Base-by-base conservation (phyloP, 2,113 vertebrate species). In the Corydoras maculifer region DNA sequence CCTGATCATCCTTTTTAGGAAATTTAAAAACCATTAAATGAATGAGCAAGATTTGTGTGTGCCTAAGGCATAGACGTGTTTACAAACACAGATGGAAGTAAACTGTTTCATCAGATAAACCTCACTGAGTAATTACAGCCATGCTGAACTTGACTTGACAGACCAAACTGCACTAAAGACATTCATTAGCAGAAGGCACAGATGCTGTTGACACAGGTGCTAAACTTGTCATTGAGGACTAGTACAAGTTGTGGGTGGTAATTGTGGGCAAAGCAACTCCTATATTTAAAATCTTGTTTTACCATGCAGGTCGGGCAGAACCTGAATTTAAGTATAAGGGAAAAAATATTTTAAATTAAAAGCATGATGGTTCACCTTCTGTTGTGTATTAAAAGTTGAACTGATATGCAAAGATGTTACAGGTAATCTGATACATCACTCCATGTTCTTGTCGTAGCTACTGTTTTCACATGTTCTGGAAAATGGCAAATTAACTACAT, bases 131-230 rank as follows among this genome's bases (percentile, higher is more conserved):
- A 81, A 84, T 81, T 85, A 80, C 70, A 76, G 75, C 69, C 69
- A 74, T 79, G 70, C 60, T 67, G 71, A 63, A 79, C 80, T 68
- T 69, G 18, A 78, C 78, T 58, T 62, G 75, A 79, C 71, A 65
- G 59, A 43, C 30, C 70, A 76, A 59, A 70, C 68, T 70, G 51
- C 32, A 67, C 69, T 25, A 25, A 75, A 79, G 70, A 73, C 79
- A 69, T 70, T 82, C 66, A 81, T 84, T 83, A 80, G 65, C 57
- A 74, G 61, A 18, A 70, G 60, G 58, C 66, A 62, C 63, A 71
- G 5, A 64, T 25, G 77, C 54, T 87, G 85, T 89, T 86, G 84
- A 87, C 79, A 85, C 83, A 87, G 86, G 84, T 87, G 85, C 70
- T 64, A 31, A 59, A 79, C 59, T 18, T 80, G 75, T 76, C 70